A percentile compares a stretch with the other conserved stretches of the same genome.
These are phyloP conservation scores for Carduelis carduelis DNA, from an alignment of 2,797 vertebrate species.

Conservation along the genomic window DNA sequence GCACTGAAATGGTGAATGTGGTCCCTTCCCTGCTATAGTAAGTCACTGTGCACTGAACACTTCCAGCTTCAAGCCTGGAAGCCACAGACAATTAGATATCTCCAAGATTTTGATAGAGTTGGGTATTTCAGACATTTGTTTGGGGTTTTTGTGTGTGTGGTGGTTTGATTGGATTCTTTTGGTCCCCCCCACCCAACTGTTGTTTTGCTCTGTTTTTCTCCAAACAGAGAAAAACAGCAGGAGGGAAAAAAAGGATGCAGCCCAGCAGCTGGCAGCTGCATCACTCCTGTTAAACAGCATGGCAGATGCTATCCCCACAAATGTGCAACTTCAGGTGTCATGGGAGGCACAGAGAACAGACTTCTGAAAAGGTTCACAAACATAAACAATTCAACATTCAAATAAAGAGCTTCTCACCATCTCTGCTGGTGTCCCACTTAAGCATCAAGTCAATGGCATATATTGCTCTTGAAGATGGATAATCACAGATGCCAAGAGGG, in stretches of 20 bases:
- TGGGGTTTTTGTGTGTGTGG: neutral
- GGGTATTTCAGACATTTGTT: neutral
- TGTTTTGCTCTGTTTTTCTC: neutral
- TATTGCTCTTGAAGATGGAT: constrained; percentile 87
- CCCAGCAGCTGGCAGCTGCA: neutral
- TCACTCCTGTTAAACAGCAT: neutral
- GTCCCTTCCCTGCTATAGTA: neutral
- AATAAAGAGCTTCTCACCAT: constrained; percentile 67
- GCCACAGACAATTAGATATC: neutral
- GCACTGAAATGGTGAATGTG: neutral
- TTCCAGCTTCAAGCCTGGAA: neutral
- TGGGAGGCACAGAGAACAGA: neutral
- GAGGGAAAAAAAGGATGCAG: neutral
- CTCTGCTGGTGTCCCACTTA: constrained; percentile 80
- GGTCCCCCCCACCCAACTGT: fast-evolving
- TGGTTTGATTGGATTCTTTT: neutral
- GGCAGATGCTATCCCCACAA: neutral
- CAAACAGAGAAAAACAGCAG: neutral
- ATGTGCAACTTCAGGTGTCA: neutral
- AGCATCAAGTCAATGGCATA: constrained; percentile 94
- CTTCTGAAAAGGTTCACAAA: neutral
- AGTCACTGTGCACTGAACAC: neutral
- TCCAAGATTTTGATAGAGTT: neutral
- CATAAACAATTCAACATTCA: neutral
- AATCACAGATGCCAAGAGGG: constrained; percentile 84